Conservation (phyloP, 2,113 vertebrate genomes). For the Atherinomorus stipes region DNA sequence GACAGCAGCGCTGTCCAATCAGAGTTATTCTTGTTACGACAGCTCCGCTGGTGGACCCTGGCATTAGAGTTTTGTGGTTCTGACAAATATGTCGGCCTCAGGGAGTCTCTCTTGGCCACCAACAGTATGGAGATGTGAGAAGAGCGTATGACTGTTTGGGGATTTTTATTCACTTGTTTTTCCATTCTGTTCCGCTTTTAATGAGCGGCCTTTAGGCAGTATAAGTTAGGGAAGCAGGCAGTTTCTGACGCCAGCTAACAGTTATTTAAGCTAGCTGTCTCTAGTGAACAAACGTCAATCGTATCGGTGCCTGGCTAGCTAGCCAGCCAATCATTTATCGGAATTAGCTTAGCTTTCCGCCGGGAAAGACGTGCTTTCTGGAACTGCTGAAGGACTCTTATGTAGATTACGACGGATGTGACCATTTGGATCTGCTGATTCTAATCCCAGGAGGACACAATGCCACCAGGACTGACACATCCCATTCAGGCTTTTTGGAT, state of each 20-base stretch:
- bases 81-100: slow-evolving; percentile 58
- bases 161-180: background rate
- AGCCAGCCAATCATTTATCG: slow-evolving; percentile 12
- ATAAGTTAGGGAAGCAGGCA: background rate
- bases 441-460: background rate
- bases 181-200: background rate
- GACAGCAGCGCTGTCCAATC: slow-evolving; percentile 37
- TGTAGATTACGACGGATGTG: background rate
- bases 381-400: background rate
- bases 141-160: background rate
- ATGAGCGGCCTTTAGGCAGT: background rate
- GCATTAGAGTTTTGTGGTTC: slow-evolving; percentile 50
- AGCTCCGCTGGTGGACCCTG: slow-evolving; percentile 30
- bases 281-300: slow-evolving; percentile 24
- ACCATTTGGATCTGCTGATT: background rate
- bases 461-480: background rate
- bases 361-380: slow-evolving; percentile 1
- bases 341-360: slow-evolving; percentile 39
- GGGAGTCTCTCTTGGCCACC: slow-evolving; percentile 12
- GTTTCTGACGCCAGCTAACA: slow-evolving; percentile 1
- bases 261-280: slow-evolving; percentile 25
- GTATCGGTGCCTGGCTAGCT: slow-evolving; percentile 11
- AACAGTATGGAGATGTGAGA: slow-evolving; percentile 16
- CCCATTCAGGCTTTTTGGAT: slow-evolving; percentile 19
- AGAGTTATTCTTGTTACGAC: slow-evolving; percentile 12